Evolutionary conservation across 1,140 invertebrate genomes (phyloP).

Genomic region (Orchestia grillus): DNA sequence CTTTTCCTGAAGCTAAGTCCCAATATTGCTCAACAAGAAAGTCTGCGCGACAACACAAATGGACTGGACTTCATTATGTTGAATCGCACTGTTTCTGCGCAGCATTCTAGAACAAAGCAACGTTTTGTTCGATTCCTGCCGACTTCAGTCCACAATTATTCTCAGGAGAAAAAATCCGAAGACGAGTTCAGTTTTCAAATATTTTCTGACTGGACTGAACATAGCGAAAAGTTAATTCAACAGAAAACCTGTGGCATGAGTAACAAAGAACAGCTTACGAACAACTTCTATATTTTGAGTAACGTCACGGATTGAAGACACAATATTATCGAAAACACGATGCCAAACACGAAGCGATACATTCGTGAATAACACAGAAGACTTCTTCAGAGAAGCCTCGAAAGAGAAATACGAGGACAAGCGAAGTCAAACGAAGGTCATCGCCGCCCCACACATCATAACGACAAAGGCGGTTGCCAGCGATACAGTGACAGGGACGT

Average conservation of each 20-base stretch:
- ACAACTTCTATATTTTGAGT: neutral
- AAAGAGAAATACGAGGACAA: conserved; percentile 53
- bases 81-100: neutral
- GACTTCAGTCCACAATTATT: neutral
- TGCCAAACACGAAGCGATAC: neutral
- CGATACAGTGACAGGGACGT: neutral
- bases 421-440: conserved; percentile 56
- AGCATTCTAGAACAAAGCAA: no score
- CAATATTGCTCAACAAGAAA: neutral
- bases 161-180: neutral
- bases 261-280: neutral
- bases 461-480: neutral
- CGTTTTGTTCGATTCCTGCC: neutral
- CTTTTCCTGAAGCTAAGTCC: neutral
- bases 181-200: neutral
- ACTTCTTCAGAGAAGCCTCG: neutral
- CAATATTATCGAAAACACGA: neutral
- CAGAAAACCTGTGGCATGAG: neutral
- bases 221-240: neutral
- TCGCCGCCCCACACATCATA: neutral
- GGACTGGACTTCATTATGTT: neutral
- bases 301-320: neutral
- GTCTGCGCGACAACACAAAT: neutral
- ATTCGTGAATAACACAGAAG: neutral
- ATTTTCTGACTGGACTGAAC: neutral